These are phyloP conservation scores for Spicauda simplicius DNA, from an alignment of 2,888 invertebrate species.

Conservation along the genomic window DNA sequence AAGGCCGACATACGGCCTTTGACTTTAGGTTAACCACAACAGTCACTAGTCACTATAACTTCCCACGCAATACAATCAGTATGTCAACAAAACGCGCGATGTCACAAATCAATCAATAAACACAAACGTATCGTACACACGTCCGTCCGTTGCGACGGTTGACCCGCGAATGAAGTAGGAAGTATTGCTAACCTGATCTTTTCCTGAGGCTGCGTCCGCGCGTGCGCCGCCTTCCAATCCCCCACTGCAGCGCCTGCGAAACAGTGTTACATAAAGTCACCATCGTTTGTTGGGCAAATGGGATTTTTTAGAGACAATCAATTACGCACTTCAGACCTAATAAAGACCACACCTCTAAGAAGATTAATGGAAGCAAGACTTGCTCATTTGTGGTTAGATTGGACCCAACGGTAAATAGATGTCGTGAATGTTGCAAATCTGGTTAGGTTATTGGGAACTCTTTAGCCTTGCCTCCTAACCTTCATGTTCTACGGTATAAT, in stretches of 20 bases:
- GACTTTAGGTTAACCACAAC: background rate
- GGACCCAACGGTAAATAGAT: no score
- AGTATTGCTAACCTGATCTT: constrained; percentile 67
- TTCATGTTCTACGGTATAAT: no score
- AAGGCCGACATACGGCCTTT: constrained; percentile 45
- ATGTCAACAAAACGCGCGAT: background rate
- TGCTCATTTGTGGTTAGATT: no score
- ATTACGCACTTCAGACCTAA: no score
- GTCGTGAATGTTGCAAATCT: no score
- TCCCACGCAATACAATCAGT: constrained; percentile 1
- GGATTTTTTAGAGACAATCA: constrained; percentile 22
- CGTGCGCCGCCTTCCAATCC: constrained; percentile 61
- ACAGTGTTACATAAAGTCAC: constrained; percentile 71
- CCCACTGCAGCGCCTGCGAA: constrained; percentile 74
- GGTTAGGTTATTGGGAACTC: no score
- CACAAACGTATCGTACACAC: constrained; percentile 42
- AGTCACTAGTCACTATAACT: constrained; percentile 13
- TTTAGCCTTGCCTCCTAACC: no score
- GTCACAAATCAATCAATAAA: no score
- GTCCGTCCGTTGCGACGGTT: constrained; percentile 56
- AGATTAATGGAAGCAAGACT: no score
- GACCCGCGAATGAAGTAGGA: constrained; percentile 67
- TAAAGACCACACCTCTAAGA: no score
- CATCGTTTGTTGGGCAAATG: constrained; percentile 48
- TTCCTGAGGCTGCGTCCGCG: constrained; percentile 75